Evolutionary conservation across 1,140 invertebrate species (phyloP), one percentile per base, ranked within the genome.

Genomic region (Tetragnatha versicolor): DNA sequence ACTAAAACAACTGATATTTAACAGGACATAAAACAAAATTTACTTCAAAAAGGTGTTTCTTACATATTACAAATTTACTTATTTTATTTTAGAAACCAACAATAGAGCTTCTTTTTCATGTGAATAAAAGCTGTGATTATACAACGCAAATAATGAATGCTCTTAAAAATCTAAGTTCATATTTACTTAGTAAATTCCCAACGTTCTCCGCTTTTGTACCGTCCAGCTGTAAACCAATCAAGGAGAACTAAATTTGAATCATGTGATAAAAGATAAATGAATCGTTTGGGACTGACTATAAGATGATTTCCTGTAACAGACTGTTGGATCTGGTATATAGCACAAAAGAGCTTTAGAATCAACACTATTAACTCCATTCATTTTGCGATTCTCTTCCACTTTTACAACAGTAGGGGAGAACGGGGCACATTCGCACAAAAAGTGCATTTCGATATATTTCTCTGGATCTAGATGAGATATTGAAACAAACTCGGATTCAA

Each of bases 181-280:
- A 33, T 6, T 72, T 73, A 80, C 79, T 60, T 80, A 10, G 65
- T 20, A 45, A 80, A 80, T 7, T 17, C 27, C 79, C 79, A 80
- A 5, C 35, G 25, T 77, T 80, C 79, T 29, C 72, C 79, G 27
- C 49, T 66, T 10, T 27, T 61, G 31, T 76, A 68, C 14, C 79
- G 42, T 47, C 79, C 79, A 5, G 79, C 68, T 42, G 79, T 76
- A 35, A 76, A 76, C 79, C 79, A 80, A 31, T 80, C 72, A 25
- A 80, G 45, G 2, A 76, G 42, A 14, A 80, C 63, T 42, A 80
- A 42, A 76, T 77, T 80, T 55, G 31, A 35, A 53, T 60, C 25
- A 25, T 4, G 4, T 25, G n/a, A 35, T 27, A n/a, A n/a, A n/a
- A n/a, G n/a, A n/a, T n/a, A 80, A 31, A 42, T 61, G 27, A 39